Base-by-base conservation (phyloP, 2,888 invertebrate species). In the Tetragonisca angustula region DNA sequence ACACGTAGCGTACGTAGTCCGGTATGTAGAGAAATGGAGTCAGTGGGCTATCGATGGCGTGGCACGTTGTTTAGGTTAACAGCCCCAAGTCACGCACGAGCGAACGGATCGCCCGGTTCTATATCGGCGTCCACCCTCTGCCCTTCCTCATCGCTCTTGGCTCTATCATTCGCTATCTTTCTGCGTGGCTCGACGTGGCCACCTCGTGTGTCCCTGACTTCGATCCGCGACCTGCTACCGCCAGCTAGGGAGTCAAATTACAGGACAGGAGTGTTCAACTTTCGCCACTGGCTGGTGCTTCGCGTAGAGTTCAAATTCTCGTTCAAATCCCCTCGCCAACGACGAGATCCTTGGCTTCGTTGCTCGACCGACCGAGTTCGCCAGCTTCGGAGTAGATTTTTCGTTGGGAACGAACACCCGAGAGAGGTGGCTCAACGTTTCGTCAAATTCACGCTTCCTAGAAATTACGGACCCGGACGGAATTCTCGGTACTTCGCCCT, bases 1-100 rank as follows among this genome's bases (percentile, higher is more conserved):
- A 32, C 4, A 32, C 32, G 32, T 32, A 32, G 32, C 32, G 32
- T 50, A 69, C 24, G 49, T 56, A 54, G 81, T 32, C 52, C 32
- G 85, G 83, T 72, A 79, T 69, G 79, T 68, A 27, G 80, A 81
- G 82, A 88, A 91, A 88, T 77, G 76, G 71, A 90, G 90, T 90
- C 87, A 90, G 80, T 88, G 88, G 90, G 91, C 86, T 89, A 86
- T 79, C 71, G 83, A 83, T 80, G 81, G 77, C 80, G 90, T 77
- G 81, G 89, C 59, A n/a, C 74, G 83, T 87, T 79, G 89, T 88
- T 85, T 90, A 85, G 91, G 91, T 91, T 93, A 93, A 93, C 91
- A 91, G 92, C 89, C 89, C 78, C 82, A 84, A 87, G 92, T 92
- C 92, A 92, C 92, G 92, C 92, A 90, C 80, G 59, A 52, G 15